Percentiles rank a stretch among this genome's conserved stretches.
These are phyloP conservation scores for Smithornis capensis DNA, from an alignment of 2,113 vertebrate species.

Conservation along the genomic window DNA sequence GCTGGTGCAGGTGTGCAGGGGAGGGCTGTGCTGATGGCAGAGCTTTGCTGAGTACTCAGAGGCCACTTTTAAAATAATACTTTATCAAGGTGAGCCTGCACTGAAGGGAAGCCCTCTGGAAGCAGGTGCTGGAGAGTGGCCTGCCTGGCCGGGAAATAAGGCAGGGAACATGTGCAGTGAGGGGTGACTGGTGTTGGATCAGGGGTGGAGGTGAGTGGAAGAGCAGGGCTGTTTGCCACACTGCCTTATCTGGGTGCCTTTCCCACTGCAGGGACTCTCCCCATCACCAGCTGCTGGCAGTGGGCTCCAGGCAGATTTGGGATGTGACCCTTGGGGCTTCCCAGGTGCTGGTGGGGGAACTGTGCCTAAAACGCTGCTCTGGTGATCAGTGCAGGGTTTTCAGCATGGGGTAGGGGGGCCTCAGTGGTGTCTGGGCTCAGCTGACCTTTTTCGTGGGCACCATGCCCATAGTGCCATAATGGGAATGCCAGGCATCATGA, in stretches of 20 bases:
- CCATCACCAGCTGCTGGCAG: not conserved
- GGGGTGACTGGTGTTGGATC: not conserved
- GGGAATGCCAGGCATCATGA: not conserved
- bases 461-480: not conserved
- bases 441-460: not conserved
- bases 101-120: not conserved
- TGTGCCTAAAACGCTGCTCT: not conserved
- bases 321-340: not conserved
- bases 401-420: not conserved
- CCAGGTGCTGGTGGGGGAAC: not conserved
- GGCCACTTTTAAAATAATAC: not conserved
- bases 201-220: not conserved
- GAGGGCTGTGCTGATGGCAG: not conserved
- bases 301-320: not conserved
- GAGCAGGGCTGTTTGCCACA: not conserved
- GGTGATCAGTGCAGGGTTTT: not conserved
- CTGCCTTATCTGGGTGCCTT: too few species aligned
- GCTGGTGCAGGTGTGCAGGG: not conserved
- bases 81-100: not conserved
- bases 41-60: not conserved
- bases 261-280: not conserved
- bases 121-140: not conserved
- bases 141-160: fast-evolving
- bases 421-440: not conserved
- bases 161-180: not conserved